Percentiles rank a stretch among this genome's conserved stretches.
These are phyloP conservation scores for Geodia barretti DNA, from an alignment of 37 sponge, comb jelly and placozoan genomes.

Conservation along the genomic window DNA sequence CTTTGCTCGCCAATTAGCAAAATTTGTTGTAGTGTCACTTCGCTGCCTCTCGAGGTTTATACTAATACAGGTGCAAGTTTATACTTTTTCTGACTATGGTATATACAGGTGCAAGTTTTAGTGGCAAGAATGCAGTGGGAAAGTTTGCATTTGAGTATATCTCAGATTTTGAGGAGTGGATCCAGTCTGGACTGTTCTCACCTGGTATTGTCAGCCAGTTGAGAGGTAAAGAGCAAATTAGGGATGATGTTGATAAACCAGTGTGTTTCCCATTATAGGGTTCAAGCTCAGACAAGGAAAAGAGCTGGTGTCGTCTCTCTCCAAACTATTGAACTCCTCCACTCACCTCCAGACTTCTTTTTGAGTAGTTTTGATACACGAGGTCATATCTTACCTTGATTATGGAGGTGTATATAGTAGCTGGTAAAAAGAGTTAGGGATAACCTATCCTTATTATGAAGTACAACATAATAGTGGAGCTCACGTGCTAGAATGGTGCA, in stretches of 20 bases:
- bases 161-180: constrained; percentile 80
- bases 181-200: constrained; percentile 66
- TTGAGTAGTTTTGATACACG: too few species aligned
- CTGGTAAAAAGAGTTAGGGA: too few species aligned
- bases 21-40: too few species aligned
- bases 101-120: constrained; percentile 54
- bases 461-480: too few species aligned
- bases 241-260: background rate
- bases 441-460: too few species aligned
- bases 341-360: background rate
- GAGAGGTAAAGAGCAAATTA: constrained; percentile 32
- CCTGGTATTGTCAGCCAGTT: constrained; percentile 32
- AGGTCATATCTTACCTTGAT: too few species aligned
- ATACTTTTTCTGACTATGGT: too few species aligned
- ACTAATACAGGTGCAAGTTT: too few species aligned
- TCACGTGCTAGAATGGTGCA: too few species aligned
- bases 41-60: too few species aligned
- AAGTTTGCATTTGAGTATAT: constrained; percentile 74
- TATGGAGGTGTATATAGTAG: too few species aligned
- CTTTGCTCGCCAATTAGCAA: too few species aligned
- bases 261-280: constrained; percentile 11
- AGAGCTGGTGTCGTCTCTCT: constrained; percentile 33
- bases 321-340: constrained; percentile 9
- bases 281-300: constrained; percentile 54
- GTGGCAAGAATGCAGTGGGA: constrained; percentile 11